phyloP scores from a whole-genome alignment of 2,797 vertebrate species.

The Sebastes minor region DNA sequence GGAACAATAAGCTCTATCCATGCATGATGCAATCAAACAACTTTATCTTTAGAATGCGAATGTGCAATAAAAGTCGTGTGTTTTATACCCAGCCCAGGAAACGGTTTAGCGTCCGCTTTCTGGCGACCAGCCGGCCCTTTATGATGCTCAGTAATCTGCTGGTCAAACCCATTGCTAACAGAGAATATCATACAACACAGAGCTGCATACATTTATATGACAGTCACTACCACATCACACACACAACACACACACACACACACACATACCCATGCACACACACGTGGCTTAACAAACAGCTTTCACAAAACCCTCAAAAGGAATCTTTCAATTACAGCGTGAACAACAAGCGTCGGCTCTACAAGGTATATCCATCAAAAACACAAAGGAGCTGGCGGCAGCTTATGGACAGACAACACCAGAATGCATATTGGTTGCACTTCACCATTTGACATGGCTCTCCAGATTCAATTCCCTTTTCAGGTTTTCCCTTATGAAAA shows the following conservation, averaged over 20 bases:
- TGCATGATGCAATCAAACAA: not conserved
- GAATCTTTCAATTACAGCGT: slow-evolving; percentile 48
- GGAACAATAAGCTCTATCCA: not conserved
- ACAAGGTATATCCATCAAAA: slow-evolving; percentile 31
- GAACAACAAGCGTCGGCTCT: slow-evolving; percentile 20
- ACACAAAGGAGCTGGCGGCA: slow-evolving; percentile 25
- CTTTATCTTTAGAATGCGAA: not conserved
- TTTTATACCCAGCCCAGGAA: not conserved
- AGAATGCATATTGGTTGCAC: slow-evolving; percentile 34
- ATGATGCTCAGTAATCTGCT: slow-evolving; percentile 54
- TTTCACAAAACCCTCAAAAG: slow-evolving; percentile 10
- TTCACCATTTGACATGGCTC: slow-evolving; percentile 14
- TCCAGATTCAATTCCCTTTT: slow-evolving; percentile 24
- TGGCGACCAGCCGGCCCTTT: slow-evolving; percentile 31
- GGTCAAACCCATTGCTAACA: slow-evolving; percentile 2
- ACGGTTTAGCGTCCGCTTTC: slow-evolving; percentile 20
- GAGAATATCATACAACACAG: slow-evolving; percentile 20
- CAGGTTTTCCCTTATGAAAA: slow-evolving; percentile 6
- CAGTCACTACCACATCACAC: not conserved
- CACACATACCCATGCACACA: not conserved
- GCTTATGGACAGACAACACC: slow-evolving; percentile 13
- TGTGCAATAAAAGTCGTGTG: not conserved
- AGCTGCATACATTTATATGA: not conserved
- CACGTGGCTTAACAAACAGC: slow-evolving; percentile 5
- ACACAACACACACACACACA: not conserved